These are phyloP conservation scores for Mythimna pallens DNA, from an alignment of 2,888 invertebrate species.

Conservation along the genomic window DNA sequence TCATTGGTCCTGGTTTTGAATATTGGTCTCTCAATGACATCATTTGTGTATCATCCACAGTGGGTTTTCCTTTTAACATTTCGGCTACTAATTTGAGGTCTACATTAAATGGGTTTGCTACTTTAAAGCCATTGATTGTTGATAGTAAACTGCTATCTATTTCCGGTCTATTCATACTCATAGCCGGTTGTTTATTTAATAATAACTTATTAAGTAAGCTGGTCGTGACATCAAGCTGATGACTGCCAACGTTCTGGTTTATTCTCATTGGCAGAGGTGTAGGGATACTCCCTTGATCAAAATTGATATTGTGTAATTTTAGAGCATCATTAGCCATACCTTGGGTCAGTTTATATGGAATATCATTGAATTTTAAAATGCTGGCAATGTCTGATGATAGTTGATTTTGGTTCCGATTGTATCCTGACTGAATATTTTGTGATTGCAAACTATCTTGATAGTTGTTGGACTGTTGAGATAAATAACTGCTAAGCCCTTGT, in stretches of 20 bases:
- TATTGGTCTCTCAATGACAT: conserved; percentile 78
- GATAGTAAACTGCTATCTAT: conserved; percentile 80
- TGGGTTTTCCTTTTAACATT: conserved; percentile 85
- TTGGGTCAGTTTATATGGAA: conserved; percentile 83
- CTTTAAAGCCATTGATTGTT: conserved; percentile 87
- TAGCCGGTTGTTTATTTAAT: conserved; percentile 76
- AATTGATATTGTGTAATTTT: conserved; percentile 78
- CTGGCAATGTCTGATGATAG: conserved; percentile 75
- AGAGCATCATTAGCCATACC: conserved; percentile 75
- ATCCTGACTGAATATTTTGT: conserved; percentile 72
- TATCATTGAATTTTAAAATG: conserved; percentile 84
- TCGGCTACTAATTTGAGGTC: conserved; percentile 87
- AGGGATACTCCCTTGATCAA: conserved; percentile 79
- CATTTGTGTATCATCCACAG: conserved; percentile 80
- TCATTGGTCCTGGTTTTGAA: conserved; percentile 78
- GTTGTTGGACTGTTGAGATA: conserved; percentile 71
- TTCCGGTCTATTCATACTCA: conserved; percentile 79
- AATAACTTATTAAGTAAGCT: conserved; percentile 81
- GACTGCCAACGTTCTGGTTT: conserved; percentile 86
- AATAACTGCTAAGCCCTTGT: conserved; percentile 73
- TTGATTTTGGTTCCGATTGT: conserved; percentile 75
- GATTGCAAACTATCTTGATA: conserved; percentile 78
- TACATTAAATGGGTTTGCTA: conserved; percentile 89
- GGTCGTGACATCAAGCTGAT: conserved; percentile 83
- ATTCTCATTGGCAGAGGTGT: conserved; percentile 81